These are phyloP conservation scores for Cephalotes varians DNA, from an alignment of 2,888 invertebrate species.

Conservation along the genomic window DNA sequence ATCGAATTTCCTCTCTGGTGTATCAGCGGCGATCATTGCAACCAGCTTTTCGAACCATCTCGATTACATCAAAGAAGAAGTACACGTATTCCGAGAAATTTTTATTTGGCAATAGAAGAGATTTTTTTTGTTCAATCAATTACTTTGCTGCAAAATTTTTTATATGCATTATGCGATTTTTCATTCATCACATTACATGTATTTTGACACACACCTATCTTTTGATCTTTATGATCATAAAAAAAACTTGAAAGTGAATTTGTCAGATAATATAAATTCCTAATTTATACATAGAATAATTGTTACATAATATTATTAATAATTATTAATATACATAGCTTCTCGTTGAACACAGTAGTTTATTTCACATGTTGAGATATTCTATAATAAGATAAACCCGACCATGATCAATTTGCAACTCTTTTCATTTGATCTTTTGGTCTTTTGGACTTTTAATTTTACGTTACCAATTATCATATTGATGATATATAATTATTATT, in stretches of 20 bases:
- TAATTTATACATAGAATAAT: not conserved
- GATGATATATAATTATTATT: slow-evolving; percentile 32
- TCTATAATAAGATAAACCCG: not conserved
- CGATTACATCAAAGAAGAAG: not conserved
- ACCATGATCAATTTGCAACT: slow-evolving; percentile 14
- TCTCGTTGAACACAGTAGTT: not conserved
- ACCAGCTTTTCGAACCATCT: slow-evolving; percentile 6
- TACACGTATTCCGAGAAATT: not conserved
- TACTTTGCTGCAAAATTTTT: slow-evolving; percentile 12
- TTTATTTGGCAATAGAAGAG: not conserved
- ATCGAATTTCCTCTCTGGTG: slow-evolving; percentile 65
- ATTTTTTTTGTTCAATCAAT: not conserved
- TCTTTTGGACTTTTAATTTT: slow-evolving; percentile 27
- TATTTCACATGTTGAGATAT: not conserved
- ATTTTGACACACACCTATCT: not conserved
- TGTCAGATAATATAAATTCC: not conserved
- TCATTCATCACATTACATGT: not conserved
- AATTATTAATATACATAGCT: not conserved
- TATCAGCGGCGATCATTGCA: slow-evolving; percentile 44
- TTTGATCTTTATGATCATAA: not conserved
- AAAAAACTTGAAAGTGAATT: not conserved
- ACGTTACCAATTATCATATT: slow-evolving; percentile 11
- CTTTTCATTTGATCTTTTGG: slow-evolving; percentile 7
- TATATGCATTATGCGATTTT: not conserved
- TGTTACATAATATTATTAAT: not conserved